Base-by-base conservation (phyloP, 2,113 vertebrate genomes). In the Onychorhynchus coronatus region DNA sequence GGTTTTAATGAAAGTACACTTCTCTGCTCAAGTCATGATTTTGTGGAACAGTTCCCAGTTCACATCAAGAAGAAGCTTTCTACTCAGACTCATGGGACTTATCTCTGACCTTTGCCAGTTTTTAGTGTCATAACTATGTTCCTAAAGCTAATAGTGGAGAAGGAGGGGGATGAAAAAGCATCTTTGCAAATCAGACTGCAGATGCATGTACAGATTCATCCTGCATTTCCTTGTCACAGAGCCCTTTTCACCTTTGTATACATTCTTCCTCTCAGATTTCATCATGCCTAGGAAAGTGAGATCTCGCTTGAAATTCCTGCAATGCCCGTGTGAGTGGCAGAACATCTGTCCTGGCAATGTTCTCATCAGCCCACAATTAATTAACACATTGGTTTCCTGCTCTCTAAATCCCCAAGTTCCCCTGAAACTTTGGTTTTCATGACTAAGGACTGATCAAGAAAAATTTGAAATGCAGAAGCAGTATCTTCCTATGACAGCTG, bases 341-440 rank as follows among this genome's bases (percentile, higher is more conserved):
- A 94, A 85, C 94, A 95, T 89, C 93, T 92, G 91, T 79, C 73
- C 62, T 82, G 46, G 14, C 46, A 55, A 62, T 47, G 66, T 71
- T 96, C 58, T 92, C 59, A 49, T 78, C 63, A 79, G 13, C 35
- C 63, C 67, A 84, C 35, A 85, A 89, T 75, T 89, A 92, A 93
- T 95, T 93, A 94, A 82, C 46, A 70, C 76, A 76, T 73, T 1
- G 0, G 87, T 81, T 68, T 58, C 58, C 65, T 52, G n/a, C 16
- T 84, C 31, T 24, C 68, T 81, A 58, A 86, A 73, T 70, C 49
- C 67, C 66, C 28, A 56, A 39, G 4, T 75, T 95, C 28, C 53
- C 23, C 35, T n/a, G 30, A 65, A 93, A 85, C 56, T 74, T 71
- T n/a, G 10, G 5, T 41, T 74, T 89, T 75, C 9, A 0, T 74